Evolutionary conservation across 2,797 vertebrate species (phyloP), one percentile per base, ranked within the genome.

Genomic region (Etheostoma perlongum): DNA sequence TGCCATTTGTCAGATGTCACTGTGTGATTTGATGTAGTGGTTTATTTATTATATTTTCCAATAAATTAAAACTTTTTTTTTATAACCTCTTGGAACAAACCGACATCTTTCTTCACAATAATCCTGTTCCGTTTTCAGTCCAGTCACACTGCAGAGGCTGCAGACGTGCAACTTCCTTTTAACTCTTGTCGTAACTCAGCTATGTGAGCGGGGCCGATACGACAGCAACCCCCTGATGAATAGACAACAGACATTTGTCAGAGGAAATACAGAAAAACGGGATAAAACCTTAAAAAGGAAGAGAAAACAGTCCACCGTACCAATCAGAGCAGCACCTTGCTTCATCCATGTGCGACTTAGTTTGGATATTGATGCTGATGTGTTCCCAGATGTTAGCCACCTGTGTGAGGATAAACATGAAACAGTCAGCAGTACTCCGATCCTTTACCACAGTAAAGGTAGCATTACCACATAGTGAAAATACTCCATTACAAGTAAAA

Each of bases 151-250:
- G 66, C 57, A 18, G 76, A 19, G 12, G 62, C 52, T 5, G 62
- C 18, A 63, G 72, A 44, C 2, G 58, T 1, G 27, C 21, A 1
- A 4, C 60, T 42, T 69, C 88, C 79, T 44, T 85, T 86, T 27
- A 96, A 65, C 55, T 74, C 74, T 9, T 21, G 73, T 54, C 74
- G 89, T 53, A 96, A 27, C 67, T 92, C 83, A 3, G 86, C 65
- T 9, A 96, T 95, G 52, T 95, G 89, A 71, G 85, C 60, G 0
- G 96, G 95, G 44, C 88, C 13, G 2, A 95, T 78, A 5, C 93
- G 87, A 60, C 96, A 96, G 82, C 96, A 96, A 18, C 96, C 96
- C 11, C 96, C 96, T 96, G 21, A 60, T n/a, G 59, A 51, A 83
- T 11, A 47, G 27, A 80, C 3, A 78, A 44, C 7, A 66, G 2